Evolutionary conservation across 1,140 invertebrate species (phyloP), one percentile per base, ranked within the genome.

Genomic region (Nomia melanderi): DNA sequence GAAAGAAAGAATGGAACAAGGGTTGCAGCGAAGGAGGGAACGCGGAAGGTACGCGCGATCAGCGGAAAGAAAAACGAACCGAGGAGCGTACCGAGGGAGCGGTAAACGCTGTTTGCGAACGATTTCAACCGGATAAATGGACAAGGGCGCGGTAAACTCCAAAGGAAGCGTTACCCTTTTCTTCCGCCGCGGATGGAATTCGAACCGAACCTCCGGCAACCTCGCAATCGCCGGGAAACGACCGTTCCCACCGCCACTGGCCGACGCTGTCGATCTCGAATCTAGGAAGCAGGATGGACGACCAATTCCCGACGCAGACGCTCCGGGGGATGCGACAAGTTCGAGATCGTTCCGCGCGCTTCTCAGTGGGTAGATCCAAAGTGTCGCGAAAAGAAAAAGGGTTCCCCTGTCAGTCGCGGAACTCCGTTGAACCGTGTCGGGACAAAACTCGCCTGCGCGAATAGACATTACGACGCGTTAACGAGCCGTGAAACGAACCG

Each of bases 401-500:
- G 41, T 44, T 44, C 41, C 41, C 41, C n/a, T n/a, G 67, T 72
- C 72, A 53, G 33, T 62, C 64, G 73, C 62, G 60, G 23, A 60
- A 67, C 36, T n/a, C 53, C 31, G 66, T 36, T 76, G 66, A 31
- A 41, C 65, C 36, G 70, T 73, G 44, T 14, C 63, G 33, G 57
- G 56, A 67, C 72, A 39, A 59, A 44, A 67, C 71, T n/a, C n/a
- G 47, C 62, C 41, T 29, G 53, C 75, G 62, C 25, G 54, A 77
- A 65, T 66, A 54, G 50, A 50, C 27, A 33, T 73, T 72, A 50
- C 50, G 41, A 47, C 41, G 50, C 73, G 72, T 79, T 84, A 87
- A 86, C 85, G 83, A 87, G 83, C 83, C 80, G 75, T 86, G 81
- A 86, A 87, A 83, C 81, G 79, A 85, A 84, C 73, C 81, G 41